Percentiles rank a stretch among this genome's conserved stretches.
phyloP scores from a whole-genome alignment of 37 sponge, comb jelly and placozoan genomes.

The Halisarca cf. caerulea region DNA sequence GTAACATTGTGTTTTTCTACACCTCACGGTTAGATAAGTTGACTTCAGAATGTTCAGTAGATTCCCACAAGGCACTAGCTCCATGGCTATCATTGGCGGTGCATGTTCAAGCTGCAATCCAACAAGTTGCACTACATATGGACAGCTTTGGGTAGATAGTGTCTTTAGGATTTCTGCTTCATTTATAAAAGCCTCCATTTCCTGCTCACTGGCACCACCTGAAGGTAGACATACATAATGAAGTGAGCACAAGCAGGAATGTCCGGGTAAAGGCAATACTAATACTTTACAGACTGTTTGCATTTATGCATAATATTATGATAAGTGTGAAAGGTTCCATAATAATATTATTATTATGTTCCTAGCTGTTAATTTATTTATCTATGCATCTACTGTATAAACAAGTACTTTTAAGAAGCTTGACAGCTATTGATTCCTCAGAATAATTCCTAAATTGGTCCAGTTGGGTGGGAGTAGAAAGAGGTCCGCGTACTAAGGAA shows the following conservation, averaged over 20 bases:
- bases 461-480: slow-evolving; percentile 14
- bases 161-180: not conserved
- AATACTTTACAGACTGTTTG: no score
- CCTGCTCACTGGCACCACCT: not conserved
- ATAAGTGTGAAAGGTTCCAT: no score
- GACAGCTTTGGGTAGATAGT: slow-evolving; percentile 1
- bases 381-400: no score
- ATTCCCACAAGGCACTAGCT: not conserved
- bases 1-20: no score
- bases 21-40: not conserved
- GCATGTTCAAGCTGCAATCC: not conserved
- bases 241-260: no score
- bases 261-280: no score
- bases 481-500: not conserved
- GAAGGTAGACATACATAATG: not conserved
- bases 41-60: not conserved
- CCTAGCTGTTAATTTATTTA: no score
- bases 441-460: slow-evolving; percentile 8
- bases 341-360: no score
- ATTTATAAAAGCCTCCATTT: not conserved
- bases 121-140: slow-evolving; percentile 3
- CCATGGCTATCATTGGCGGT: slow-evolving; percentile 2
- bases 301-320: no score
- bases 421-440: slow-evolving; percentile 8
- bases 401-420: not conserved